Evolutionary conservation across 2,113 vertebrate genomes (phyloP), one percentile per base, ranked within the genome.

Genomic region (Chaetops frenatus): DNA sequence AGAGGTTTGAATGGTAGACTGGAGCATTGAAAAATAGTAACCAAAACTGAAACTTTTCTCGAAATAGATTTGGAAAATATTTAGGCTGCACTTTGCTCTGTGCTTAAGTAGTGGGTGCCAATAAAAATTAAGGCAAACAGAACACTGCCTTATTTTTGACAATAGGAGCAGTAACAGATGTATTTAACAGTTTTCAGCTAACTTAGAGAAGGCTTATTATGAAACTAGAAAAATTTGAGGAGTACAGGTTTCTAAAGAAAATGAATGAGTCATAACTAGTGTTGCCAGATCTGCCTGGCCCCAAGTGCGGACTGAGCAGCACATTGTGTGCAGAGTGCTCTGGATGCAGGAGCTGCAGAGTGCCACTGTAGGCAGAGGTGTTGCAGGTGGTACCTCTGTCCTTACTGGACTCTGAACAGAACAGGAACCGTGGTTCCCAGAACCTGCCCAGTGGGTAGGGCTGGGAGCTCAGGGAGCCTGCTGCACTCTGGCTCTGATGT

Each of bases 41-140:
- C 58, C 61, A 82, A 89, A 89, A 82, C 58, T 50, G 62, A 90
- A 82, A 58, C 62, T 47, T 87, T 36, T 87, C 88, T 81, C 96
- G 90, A 87, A 95, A 56, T 86, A 93, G 47, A 92, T 74, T 27
- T 74, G 86, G 92, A 94, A 96, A 93, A 92, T 94, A 96, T 58
- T 95, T 91, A 90, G 74, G 51, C 51, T 62, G 67, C n/a, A 12
- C 47, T 89, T 90, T 15, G 7, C n/a, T 89, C 85, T 70, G 4
- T 10, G 11, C 36, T 79, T 6, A 23, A 77, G 62, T 58, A 70
- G 64, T 10, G 38, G 12, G 10, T 88, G 94, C 95, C 92, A 96
- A 62, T 70, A 80, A 86, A 94, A 95, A 86, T 81, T 70, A 87
- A 90, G 81, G 67, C 94, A 73, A 88, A 91, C 50, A 93, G 90